Base-by-base conservation (phyloP, 1,140 invertebrate species). In the Nephila pilipes region DNA sequence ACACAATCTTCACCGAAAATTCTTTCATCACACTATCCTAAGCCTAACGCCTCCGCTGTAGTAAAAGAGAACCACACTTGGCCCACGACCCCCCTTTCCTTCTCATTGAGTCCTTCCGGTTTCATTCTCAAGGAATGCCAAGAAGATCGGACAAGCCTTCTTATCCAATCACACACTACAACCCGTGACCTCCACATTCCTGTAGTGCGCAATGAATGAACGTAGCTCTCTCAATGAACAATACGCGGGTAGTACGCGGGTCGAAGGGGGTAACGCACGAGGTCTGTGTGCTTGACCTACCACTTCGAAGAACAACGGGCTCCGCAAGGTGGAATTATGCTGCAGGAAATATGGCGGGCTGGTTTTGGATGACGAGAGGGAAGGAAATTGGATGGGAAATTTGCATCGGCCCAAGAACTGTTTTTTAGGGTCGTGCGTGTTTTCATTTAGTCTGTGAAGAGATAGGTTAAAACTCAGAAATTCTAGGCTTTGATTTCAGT, bases 161-260 rank as follows among this genome's bases (percentile, higher is more conserved):
- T 69, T n/a, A 63, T 63, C 60, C 60, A 63, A 63, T 63, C 60
- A 25, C 12, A 69, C 29, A 14, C 22, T 65, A 65, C 20, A 22
- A 12, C 29, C 25, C 69, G 29, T 32, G 69, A 75, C 69, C 69
- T 36, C 29, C 29, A 25, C 29, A 32, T 75, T 29, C 69, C 18
- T 18, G 14, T 16, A 25, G 1, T 1, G 18, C 14, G 69, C 14
- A 75, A 75, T 75, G 69, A 75, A 75, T 75, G 69, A 75, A 36
- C 29, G 69, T 18, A 18, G 63, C 22, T 25, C 16, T 75, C 69
- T 75, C 69, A 75, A 75, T 75, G 69, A 75, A 75, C 32, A 75
- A 75, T 75, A 75, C 69, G 69, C 0, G 69, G 69, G 25, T 36
- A n/a, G 12, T 75, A 32, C 14, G 69, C 69, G 5, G 29, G 18